Conservation (phyloP, 1,140 invertebrate species). For the Eciton burchellii region DNA sequence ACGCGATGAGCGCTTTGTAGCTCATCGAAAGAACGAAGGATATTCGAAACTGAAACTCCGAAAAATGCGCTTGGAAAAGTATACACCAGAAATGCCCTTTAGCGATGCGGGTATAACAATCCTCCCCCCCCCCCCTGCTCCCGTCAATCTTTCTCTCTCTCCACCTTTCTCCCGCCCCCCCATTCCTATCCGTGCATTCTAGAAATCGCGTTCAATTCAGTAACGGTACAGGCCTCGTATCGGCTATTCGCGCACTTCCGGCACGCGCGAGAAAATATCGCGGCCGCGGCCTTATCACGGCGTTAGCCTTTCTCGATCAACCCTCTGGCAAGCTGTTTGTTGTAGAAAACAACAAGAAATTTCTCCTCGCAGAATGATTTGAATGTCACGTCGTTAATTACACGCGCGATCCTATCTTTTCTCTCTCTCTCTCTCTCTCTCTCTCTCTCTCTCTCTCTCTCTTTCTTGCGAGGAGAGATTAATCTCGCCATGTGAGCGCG, state of each 20-base stretch:
- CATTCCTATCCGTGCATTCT: neutral
- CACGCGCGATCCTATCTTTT: neutral
- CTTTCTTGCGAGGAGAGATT: neutral
- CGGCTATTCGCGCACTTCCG: constrained; percentile 7
- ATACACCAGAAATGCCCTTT: neutral
- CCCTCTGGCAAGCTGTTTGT: neutral
- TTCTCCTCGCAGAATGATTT: neutral
- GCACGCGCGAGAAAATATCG: constrained; percentile 15
- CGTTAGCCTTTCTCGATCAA: constrained; percentile 5
- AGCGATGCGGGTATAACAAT: neutral
- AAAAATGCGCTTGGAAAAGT: constrained; percentile 7
- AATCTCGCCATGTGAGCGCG: neutral
- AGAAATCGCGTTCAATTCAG: constrained; percentile 17
- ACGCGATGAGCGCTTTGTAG: neutral
- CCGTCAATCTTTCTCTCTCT: too few species aligned
- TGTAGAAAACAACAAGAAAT: neutral
- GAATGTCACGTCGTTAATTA: neutral
- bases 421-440: neutral
- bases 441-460: neutral
- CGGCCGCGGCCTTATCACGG: neutral
- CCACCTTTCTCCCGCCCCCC: too few species aligned
- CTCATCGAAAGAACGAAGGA: neutral
- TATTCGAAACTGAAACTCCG: constrained; percentile 9
- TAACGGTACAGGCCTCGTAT: neutral
- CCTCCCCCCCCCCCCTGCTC: too few species aligned